A percentile compares a stretch with the other conserved stretches of the same genome.
Conservation (phyloP, 2,113 vertebrate genomes). For the Thunnus maccoyii region DNA sequence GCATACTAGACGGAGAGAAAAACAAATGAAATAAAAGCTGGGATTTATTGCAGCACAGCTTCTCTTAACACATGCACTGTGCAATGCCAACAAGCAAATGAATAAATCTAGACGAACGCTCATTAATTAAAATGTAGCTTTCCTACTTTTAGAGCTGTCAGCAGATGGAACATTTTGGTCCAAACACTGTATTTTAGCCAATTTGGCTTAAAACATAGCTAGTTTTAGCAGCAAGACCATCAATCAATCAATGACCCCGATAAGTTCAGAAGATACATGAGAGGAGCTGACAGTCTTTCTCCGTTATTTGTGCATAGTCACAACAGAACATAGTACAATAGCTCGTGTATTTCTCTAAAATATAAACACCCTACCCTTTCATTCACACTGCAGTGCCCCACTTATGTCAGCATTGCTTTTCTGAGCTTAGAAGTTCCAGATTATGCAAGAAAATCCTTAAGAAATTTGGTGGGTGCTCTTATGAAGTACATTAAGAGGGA, state of each 20-base stretch:
- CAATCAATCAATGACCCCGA: conserved; percentile 21
- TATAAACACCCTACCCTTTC: neutral
- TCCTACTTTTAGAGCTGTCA: conserved; percentile 41
- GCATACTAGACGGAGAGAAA: conserved; percentile 49
- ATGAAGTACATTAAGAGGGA: neutral
- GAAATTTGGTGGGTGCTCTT: neutral
- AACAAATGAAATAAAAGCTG: conserved; percentile 65
- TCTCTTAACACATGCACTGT: conserved; percentile 46
- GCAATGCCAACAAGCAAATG: conserved; percentile 49
- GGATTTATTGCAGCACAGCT: conserved; percentile 43
- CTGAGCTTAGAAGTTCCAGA: neutral
- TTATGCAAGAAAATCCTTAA: neutral
- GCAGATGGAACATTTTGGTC: conserved; percentile 59
- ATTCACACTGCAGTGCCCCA: neutral
- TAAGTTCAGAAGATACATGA: neutral
- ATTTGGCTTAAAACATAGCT: neutral
- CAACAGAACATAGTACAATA: neutral
- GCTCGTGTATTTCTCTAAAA: neutral
- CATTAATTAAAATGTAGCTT: conserved; percentile 66
- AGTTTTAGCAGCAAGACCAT: neutral
- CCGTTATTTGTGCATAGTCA: neutral
- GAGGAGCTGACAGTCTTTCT: neutral
- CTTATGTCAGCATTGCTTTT: neutral
- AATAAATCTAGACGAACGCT: conserved; percentile 62
- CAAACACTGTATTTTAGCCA: conserved; percentile 12